Evolutionary conservation across 64 coral and sea anemone genomes (phyloP).

Genomic region (Hydrozoanthus tunicans): DNA sequence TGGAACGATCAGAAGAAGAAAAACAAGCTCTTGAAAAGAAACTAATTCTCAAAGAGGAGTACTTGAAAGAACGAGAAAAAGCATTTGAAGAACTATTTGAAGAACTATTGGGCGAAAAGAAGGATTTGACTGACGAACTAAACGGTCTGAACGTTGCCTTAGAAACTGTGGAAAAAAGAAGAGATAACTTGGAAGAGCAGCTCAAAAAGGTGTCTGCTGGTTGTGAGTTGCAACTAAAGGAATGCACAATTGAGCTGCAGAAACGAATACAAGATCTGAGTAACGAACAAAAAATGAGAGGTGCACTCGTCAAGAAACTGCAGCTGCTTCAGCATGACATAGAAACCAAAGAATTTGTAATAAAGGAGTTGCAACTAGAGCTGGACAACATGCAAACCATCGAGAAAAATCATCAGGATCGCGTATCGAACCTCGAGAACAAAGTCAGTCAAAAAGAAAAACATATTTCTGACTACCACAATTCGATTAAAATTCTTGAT

Average conservation of each 20-base stretch:
- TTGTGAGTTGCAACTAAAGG: slow-evolving; percentile 44
- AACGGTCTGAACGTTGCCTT: slow-evolving; percentile 59
- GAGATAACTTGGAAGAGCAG: slow-evolving; percentile 28
- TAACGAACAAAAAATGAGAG: slow-evolving; percentile 35
- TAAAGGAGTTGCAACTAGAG: slow-evolving; percentile 41
- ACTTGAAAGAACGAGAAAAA: slow-evolving; percentile 43
- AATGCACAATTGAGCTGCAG: slow-evolving; percentile 10
- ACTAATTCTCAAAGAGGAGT: slow-evolving; percentile 31
- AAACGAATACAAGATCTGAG: slow-evolving; percentile 8
- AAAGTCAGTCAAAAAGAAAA: slow-evolving; percentile 36
- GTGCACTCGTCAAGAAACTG: slow-evolving; percentile 35
- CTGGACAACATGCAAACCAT: slow-evolving; percentile 14
- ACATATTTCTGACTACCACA: background rate
- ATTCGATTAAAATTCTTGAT: slow-evolving; percentile 11
- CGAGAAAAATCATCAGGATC: slow-evolving; percentile 12
- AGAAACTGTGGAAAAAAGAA: slow-evolving; percentile 47
- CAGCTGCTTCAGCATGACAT: slow-evolving; percentile 44
- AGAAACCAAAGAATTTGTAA: slow-evolving; percentile 11
- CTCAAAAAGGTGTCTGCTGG: background rate
- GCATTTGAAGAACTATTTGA: slow-evolving; percentile 56
- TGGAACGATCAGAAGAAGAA: slow-evolving; percentile 25
- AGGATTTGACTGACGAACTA: slow-evolving; percentile 40
- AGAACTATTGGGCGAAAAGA: slow-evolving; percentile 50
- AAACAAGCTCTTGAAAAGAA: background rate
- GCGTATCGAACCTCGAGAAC: slow-evolving; percentile 12